Base-by-base conservation (phyloP, 2,113 vertebrate genomes). In the Trematomus loennbergii region DNA sequence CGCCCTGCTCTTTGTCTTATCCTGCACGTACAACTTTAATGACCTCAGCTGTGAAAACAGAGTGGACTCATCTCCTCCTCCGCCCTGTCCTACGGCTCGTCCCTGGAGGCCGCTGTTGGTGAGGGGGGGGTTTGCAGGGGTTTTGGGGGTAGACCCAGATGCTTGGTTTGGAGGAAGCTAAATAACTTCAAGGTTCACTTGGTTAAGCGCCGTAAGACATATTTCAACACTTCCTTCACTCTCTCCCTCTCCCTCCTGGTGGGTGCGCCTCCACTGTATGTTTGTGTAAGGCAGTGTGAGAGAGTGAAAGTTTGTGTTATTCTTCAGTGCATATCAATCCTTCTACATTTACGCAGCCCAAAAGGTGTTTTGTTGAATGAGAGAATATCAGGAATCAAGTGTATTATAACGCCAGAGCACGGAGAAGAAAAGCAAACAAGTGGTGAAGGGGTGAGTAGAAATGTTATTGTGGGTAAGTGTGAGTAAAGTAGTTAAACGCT, bases 361-460 rank as follows among this genome's bases (percentile, higher is more conserved):
- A 52, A 79, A 78, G 59, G 61, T 84, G 82, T 72, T 55, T 29
- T 2, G 29, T 12, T 64, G 75, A 84, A 78, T 65, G 50, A 74
- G 50, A 53, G 61, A 78, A 81, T 53, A 79, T 62, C 40, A 48
- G 73, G 77, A 79, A 83, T 82, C 79, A 72, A 81, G 77, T 82
- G 90, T 68, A 54, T 64, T 43, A n/a, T 17, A 18, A 36, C 13
- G 18, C 25, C 70, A 16, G 69, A 62, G 74, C 64, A 10, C 8
- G 45, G 18, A 59, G 65, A 72, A 82, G 62, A 69, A 86, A 79
- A 90, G 68, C 83, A 87, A 85, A 75, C 53, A 75, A 20, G 68
- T 1, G 16, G 66, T n/a, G 18, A 73, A 64, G 33, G 69, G 89
- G 90, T 95, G 96, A 94, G 95, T 95, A 94, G 96, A 95, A 90